Evolutionary conservation across 1,140 invertebrate species (phyloP).

Genomic region (Vanessa tameamea): DNA sequence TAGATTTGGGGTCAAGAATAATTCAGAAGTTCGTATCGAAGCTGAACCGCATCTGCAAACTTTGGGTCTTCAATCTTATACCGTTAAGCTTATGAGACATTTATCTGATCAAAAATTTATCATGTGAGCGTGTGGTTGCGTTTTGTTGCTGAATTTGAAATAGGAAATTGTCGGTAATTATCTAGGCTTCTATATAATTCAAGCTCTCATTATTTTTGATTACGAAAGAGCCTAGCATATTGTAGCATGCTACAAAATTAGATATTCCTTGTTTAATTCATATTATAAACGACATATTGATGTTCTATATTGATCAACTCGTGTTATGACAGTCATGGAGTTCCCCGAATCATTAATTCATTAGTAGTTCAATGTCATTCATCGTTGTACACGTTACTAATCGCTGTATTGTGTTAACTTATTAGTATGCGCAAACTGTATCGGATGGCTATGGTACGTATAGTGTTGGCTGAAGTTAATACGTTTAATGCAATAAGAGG

Average conservation of each 20-base stretch:
- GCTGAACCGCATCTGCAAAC: neutral
- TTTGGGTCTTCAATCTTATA: neutral
- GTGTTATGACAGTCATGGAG: neutral
- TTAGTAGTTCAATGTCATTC: constrained; percentile 16
- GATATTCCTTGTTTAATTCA: too few relatives aligned
- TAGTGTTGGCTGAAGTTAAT: neutral
- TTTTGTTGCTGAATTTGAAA: neutral
- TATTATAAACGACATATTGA: too few relatives aligned
- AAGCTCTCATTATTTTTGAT: neutral
- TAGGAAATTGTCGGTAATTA: neutral
- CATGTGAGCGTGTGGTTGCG: neutral
- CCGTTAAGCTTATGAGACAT: neutral
- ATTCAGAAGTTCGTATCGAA: neutral
- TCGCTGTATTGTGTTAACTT: constrained; percentile 11
- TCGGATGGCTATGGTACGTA: neutral
- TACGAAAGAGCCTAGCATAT: too few relatives aligned
- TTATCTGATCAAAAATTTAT: neutral
- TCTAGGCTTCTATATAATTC: neutral
- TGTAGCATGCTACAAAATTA: too few relatives aligned
- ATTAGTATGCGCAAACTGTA: constrained; percentile 13
- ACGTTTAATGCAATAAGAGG: neutral
- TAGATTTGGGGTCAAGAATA: neutral
- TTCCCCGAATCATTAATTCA: constrained; percentile 14
- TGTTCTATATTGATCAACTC: neutral
- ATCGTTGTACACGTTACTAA: constrained; percentile 6